Evolutionary conservation across 2,888 invertebrate genomes (phyloP), one percentile per base, ranked within the genome.

Genomic region (Phymatocera aterrima): DNA sequence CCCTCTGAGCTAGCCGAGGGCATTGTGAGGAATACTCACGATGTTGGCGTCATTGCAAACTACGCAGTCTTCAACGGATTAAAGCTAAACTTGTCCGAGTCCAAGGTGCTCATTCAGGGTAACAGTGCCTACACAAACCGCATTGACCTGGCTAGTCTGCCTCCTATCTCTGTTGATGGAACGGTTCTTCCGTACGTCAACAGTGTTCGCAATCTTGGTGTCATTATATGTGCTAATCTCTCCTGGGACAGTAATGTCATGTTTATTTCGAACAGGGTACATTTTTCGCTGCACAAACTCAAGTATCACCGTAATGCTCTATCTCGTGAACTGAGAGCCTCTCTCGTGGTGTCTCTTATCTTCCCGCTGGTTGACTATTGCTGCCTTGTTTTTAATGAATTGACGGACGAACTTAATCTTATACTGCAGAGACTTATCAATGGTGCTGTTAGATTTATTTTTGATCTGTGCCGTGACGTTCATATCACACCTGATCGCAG

Each of bases 401-500:
- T 48, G 1, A 12, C 72, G 0, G 12, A 28, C 10, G 78, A 77
- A 10, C 40, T 65, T 0, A 43, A 80, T n/a, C 4, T 43, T 0
- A 80, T 77, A 12, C 46, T 81, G 0, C 77, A 81, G 12, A 12
- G 61, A 4, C 65, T 79, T 0, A 18, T 78, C 0, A 79, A 78
- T 18, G 31, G n/a, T 0, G 12, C 46, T 1, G 70, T 79, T 5
- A 54, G 79, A 10, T 81, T 80, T 2, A 78, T 79, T 31, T 79
- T 74, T 18, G 54, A 77, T 12, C 40, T 80, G 61, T 2, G 37
- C 10, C 2, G 31, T 1, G 37, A 37, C 18, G 79, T 72, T 3
- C 75, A 79, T 5, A 72, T 79, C 2, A 65, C 81, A 5, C 79
- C 74, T 2, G 79, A 64, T 40, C 60, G 79, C 1, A 75, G 48